Base-by-base conservation (phyloP, 2,113 vertebrate species). In the Sceloporus tristichus region DNA sequence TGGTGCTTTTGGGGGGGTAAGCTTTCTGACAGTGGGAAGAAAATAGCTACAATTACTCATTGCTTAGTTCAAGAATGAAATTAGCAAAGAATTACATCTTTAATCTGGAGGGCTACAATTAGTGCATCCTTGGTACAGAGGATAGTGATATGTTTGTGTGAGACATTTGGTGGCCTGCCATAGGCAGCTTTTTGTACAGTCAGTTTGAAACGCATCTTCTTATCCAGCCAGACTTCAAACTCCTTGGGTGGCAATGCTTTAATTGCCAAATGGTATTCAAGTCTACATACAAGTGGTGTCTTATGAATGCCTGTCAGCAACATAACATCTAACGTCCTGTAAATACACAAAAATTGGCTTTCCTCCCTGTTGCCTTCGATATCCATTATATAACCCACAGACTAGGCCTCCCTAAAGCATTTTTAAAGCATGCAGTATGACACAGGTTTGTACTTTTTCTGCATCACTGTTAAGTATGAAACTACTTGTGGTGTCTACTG, bases 291-390 rank as follows among this genome's bases (percentile, higher is more conserved):
- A 92, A 89, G 92, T 88, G n/a, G 8, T 78, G 81, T 62, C 85
- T 71, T 91, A 77, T 91, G 91, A 91, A 48, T 87, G 82, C 85
- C 53, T 0, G 0, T 71, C 89, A 85, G 19, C 89, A 92, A 91
- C 29, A 85, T 92, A 89, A 93, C 65, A 85, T 85, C 62, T 87
- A 86, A 79, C 75, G 68, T 80, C 80, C 80, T 53, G 53, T 89
- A 90, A 93, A 84, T 65, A 89, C 91, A 90, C 91, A 85, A 85
- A 84, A 48, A 79, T 78, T 87, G 89, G 87, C 73, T 94, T 91
- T 91, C 90, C 91, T 90, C 76, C 89, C 85, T 90, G 7, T 14
- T 82, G 40, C n/a, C 13, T 78, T 90, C 82, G 5, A 62, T 91
- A 94, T 94, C 90, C 84, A 90, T 82, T 91, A 66, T 84, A 82